A percentile compares a stretch with the other conserved stretches of the same genome.
These are phyloP conservation scores for Agonopterix heracliana DNA, from an alignment of 2,888 invertebrate genomes.

Conservation along the genomic window DNA sequence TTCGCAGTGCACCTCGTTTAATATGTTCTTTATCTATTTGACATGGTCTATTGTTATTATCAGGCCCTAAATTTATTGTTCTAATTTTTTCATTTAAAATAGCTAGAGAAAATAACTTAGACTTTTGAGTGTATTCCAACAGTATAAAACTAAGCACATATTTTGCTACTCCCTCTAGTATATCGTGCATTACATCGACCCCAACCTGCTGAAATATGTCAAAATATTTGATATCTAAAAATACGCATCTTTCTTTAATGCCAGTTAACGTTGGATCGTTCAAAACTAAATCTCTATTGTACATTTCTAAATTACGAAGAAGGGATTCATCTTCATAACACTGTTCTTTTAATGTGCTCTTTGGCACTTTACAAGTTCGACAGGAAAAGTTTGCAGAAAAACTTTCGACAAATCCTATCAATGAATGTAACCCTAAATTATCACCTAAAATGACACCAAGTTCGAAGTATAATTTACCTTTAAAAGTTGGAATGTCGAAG, in stretches of 20 bases:
- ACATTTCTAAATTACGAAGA: background rate
- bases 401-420: constrained; percentile 15
- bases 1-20: background rate
- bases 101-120: constrained; percentile 3
- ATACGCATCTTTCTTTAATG: constrained; percentile 13
- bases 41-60: background rate
- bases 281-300: background rate
- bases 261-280: constrained; percentile 4
- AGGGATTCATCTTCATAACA: background rate
- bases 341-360: background rate
- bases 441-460: constrained; percentile 12
- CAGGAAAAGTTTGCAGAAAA: constrained; percentile 15
- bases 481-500: constrained; percentile 1
- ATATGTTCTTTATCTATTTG: background rate
- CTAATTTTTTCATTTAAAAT: constrained; percentile 3
- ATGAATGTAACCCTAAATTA: constrained; percentile 15
- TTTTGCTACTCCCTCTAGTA: constrained; percentile 6
- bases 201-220: constrained; percentile 10
- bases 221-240: constrained; percentile 8
- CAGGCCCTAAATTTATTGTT: constrained; percentile 4
- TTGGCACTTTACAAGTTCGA: constrained; percentile 14
- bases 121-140: background rate
- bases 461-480: constrained; percentile 11
- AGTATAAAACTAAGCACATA: constrained; percentile 1
- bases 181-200: constrained; percentile 8